A percentile compares a stretch with the other conserved stretches of the same genome.
phyloP scores from a whole-genome alignment of 2,113 vertebrate genomes.

The Notarius lentiginosus region DNA sequence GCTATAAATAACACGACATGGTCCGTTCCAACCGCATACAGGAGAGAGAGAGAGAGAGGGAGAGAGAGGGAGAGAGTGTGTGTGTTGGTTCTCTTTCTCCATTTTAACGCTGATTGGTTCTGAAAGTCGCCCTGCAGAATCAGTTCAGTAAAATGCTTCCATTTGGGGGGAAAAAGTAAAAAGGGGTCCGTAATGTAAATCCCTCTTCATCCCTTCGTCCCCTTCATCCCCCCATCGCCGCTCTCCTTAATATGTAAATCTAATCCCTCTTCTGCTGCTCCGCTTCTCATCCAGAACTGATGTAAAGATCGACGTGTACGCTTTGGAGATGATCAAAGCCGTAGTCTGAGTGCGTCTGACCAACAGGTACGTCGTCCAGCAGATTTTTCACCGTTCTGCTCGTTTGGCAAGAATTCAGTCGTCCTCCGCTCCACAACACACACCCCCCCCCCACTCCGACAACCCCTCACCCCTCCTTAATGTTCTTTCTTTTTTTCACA shows the following conservation, averaged over 20 bases:
- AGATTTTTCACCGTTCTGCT: conserved; percentile 38
- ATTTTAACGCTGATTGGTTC: conserved; percentile 53
- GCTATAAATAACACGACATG: neutral
- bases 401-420: conserved; percentile 45
- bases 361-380: conserved; percentile 53
- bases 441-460: neutral
- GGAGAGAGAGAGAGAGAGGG: neutral
- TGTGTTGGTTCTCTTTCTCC: conserved; percentile 16
- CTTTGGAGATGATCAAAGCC: conserved; percentile 49
- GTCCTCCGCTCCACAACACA: conserved; percentile 34
- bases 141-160: conserved; percentile 54
- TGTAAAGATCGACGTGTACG: neutral
- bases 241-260: conserved; percentile 58
- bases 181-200: conserved; percentile 41
- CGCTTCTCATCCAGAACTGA: conserved; percentile 32
- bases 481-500: conserved; percentile 23
- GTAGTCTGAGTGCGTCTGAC: conserved; percentile 43
- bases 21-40: neutral
- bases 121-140: conserved; percentile 56
- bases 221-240: conserved; percentile 22
- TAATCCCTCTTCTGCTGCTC: conserved; percentile 53
- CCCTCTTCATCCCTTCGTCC: conserved; percentile 29
- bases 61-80: too few species aligned
- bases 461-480: neutral
- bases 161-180: conserved; percentile 51